phyloP scores from a whole-genome alignment of 2,797 vertebrate genomes.

The Peromyscus melanophrys region DNA sequence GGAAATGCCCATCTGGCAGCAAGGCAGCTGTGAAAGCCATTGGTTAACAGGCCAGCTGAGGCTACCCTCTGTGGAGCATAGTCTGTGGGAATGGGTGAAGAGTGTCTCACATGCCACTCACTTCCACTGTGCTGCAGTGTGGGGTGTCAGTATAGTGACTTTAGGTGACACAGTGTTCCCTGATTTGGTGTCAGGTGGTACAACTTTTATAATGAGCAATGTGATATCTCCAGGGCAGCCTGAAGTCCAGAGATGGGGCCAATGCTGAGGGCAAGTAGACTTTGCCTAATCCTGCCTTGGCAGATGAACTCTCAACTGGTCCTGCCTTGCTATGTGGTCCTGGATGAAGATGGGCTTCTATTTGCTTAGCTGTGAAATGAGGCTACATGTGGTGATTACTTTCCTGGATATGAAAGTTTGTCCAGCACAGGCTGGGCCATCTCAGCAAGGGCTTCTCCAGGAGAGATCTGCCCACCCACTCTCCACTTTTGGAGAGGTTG shows the following conservation, averaged over 20 bases:
- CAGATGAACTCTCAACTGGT: neutral
- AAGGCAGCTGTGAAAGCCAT: too few species aligned
- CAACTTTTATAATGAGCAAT: neutral
- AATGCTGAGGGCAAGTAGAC: too few species aligned
- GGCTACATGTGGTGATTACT: neutral
- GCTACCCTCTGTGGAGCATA: neutral
- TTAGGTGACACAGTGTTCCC: neutral
- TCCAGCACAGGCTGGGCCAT: neutral
- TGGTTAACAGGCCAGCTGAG: neutral
- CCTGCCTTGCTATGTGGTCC: too few species aligned
- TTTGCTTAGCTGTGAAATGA: neutral
- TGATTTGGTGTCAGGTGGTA: neutral
- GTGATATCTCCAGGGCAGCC: neutral
- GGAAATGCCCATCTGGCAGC: neutral
- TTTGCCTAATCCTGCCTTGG: neutral
- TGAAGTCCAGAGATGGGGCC: neutral
- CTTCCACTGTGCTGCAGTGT: neutral
- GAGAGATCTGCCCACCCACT: neutral
- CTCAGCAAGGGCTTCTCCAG: neutral
- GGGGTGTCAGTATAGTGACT: neutral
- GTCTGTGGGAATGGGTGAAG: too few species aligned
- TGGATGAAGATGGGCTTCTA: neutral
- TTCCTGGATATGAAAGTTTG: neutral
- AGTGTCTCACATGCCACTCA: accelerated
- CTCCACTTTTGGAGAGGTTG: too few species aligned